Evolutionary conservation across 2,113 vertebrate species (phyloP), one percentile per base, ranked within the genome.

Genomic region (Rutilus rutilus): DNA sequence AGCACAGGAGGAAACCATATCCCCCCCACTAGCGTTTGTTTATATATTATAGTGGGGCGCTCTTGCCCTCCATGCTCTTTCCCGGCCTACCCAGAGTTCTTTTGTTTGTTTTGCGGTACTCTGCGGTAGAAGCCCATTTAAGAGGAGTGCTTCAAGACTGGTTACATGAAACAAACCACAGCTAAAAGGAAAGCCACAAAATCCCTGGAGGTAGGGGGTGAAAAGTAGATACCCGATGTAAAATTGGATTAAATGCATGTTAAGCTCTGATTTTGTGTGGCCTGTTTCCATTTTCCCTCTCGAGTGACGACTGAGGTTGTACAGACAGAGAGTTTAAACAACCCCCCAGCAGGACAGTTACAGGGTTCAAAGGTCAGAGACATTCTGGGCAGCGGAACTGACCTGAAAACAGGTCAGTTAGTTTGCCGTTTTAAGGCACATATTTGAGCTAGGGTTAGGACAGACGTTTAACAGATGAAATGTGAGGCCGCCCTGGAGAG

Each of bases 21-120:
- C 85, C 83, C 30, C 30, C 65, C 84, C 90, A 86, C 67, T 71
- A 90, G 78, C 73, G n/a, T 27, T 62, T 89, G 87, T 86, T 88
- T 90, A 84, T 57, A 87, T 62, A 86, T 33, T 80, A 91, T 83
- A 74, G 33, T 89, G 90, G 90, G 76, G 59, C 59, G 33, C 33
- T 86, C n/a, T 76, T 54, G 64, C 65, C 75, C 25, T 77, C 69
- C 33, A 3, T 3, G 39, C 45, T 67, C 14, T 74, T 73, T 73
- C 11, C 15, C 2, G 50, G 45, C 30, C 50, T 45, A 85, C 17
- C 11, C 60, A 54, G 47, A 54, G 54, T 71, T 52, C 19, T 21
- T 71, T 45, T 79, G 76, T 80, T 80, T 80, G 64, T 80, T 71
- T 80, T 80, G 64, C 52, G 42, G 77, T 64, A 45, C 36, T 42